Base-by-base conservation (phyloP, 2,797 vertebrate genomes). In the Crypturellus tataupa region DNA sequence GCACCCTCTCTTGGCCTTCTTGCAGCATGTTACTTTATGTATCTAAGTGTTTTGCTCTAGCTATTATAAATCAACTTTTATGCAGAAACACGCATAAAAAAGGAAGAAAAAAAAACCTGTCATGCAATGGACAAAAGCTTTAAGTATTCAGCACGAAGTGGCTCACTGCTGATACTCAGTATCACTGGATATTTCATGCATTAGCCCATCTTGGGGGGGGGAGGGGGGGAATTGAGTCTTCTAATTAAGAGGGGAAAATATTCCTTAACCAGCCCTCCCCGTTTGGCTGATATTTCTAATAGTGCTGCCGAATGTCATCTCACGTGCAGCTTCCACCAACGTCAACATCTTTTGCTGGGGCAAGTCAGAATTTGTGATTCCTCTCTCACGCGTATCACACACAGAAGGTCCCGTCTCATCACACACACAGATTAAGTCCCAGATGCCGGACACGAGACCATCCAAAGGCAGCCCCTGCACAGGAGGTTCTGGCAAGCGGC, bases 1-100 rank as follows among this genome's bases (percentile, higher is more conserved):
- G 95, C 93, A 81, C 97, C 97, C 97, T 95, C 98, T 98, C 76
- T 93, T 92, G 98, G 95, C 68, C 46, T 23, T 10, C 37, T 27
- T 35, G 49, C 80, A 88, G 80, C 51, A 88, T 0, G 6, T 39
- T 49, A 47, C 68, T 63, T 44, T 25, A 27, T 29, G n/a, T 44
- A 47, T 12, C 29, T 27, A 10, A 60, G 18, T 13, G 2, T 9
- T 79, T 44, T 7, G 1, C 23, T 21, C 33, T 65, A 78, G 46
- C n/a, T 47, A 39, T 7, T 16, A 53, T 24, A 81, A 77, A 80
- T 60, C 80, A 39, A 70, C 21, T 33, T 59, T 75, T 56, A 80
- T 7, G 42, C 3, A 84, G 64, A 78, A 94, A 46, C 9, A 70
- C 9, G 33, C 3, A 17, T 1, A 7, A 70, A 94, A 80, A 73